Base-by-base conservation (phyloP, 2,113 vertebrate genomes). In the Pollimyrus isidori region DNA sequence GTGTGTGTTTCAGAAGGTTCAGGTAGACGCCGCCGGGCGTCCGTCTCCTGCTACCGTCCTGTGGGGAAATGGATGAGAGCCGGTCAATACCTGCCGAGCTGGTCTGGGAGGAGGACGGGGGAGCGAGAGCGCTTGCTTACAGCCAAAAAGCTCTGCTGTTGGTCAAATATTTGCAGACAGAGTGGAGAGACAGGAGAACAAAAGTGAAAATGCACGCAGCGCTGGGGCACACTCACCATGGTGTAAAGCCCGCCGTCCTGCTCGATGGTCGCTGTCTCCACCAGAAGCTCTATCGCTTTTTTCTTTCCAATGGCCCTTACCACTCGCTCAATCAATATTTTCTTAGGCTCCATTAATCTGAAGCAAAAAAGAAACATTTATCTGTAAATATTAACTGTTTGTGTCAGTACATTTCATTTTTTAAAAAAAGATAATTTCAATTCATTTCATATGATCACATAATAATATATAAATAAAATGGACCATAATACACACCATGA, bases 11-110 rank as follows among this genome's bases (percentile, higher is more conserved):
- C 92, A 99, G 92, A 42, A 99, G 94, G 92, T 99, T 97, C 90
- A 99, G 95, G 92, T 97, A 99, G 73, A 99, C 98, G 0, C 98
- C 98, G 0, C 98, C 98, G 0, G 98, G 98, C 3, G 98, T 99
- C 91, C 98, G 97, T 89, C 98, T 96, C 92, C 98, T 96, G 91
- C 96, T 97, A 90, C 98, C 98, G 2, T 98, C 97, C 97, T 98
- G 92, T 76, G 93, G 0, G 0, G 7, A 93, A 91, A 89, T 65
- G 69, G 76, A n/a, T 88, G 85, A 21, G 39, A 86, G n/a, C 3
- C 7, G 7, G 69, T 49, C 46, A 53, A 80, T 10, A 42, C 45
- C 35, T 17, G 45, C 21, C 62, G 3, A 19, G 7, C 87, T 49
- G 39, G 13, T n/a, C 45, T 15, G 19, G 45, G 45, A 46, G 82